Conservation (phyloP, 2,888 invertebrate genomes). For the Pilophorus perplexus region DNA sequence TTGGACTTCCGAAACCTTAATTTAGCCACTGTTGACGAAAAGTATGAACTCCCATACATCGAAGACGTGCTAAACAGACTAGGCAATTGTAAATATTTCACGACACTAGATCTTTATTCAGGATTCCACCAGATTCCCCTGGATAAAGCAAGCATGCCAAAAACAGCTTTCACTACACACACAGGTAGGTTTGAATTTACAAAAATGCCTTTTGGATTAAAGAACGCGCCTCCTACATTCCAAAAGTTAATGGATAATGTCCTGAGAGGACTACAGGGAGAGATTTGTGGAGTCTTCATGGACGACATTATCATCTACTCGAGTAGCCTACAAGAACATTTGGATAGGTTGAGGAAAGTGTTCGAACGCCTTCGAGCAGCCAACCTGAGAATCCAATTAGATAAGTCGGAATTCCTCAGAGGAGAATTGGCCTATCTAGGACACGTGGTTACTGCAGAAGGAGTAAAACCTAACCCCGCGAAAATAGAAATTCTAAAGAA, state of each 20-base stretch:
- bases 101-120: conserved; percentile 47
- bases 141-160: conserved; percentile 4
- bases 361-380: conserved; percentile 24
- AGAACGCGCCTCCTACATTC: conserved; percentile 25
- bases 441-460: conserved; percentile 22
- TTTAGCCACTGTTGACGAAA: not conserved
- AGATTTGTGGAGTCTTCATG: conserved; percentile 36
- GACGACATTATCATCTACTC: conserved; percentile 40
- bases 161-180: conserved; percentile 38
- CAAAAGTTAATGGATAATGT: conserved; percentile 41
- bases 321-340: conserved; percentile 31
- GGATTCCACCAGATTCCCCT: conserved; percentile 49
- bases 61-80: conserved; percentile 46
- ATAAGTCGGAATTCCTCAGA: conserved; percentile 22
- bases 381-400: not conserved
- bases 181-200: conserved; percentile 31
- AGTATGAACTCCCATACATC: conserved; percentile 23
- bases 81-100: conserved; percentile 47
- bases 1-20: conserved; percentile 33
- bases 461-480: conserved; percentile 35
- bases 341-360: conserved; percentile 14
- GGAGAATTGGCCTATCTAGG: conserved; percentile 38
- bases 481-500: conserved; percentile 38
- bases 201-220: conserved; percentile 37
- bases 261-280: conserved; percentile 12